Base-by-base conservation (phyloP, 2,113 vertebrate genomes). In the Reinhardtius hippoglossoides region DNA sequence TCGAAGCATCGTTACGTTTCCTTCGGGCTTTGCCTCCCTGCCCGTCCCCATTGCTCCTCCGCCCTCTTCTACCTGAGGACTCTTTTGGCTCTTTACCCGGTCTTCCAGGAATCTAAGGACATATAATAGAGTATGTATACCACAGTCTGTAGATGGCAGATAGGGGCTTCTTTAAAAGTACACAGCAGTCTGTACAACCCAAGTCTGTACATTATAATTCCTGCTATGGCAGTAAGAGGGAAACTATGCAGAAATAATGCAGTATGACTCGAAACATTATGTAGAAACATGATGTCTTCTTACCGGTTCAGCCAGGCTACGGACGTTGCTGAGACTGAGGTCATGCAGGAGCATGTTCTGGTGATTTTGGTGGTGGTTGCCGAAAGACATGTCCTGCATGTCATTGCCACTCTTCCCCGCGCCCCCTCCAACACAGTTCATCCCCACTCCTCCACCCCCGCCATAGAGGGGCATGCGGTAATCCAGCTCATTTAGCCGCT, bases 11-110 rank as follows among this genome's bases (percentile, higher is more conserved):
- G 3, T 93, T 95, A 13, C 96, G 95, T 95, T 98, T 98, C 91
- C 96, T 94, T 94, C 97, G 94, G 92, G 95, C 94, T 95, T 98
- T 98, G 90, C 95, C 95, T 94, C 97, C 97, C 94, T 96, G 95
- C 91, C 96, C 96, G 75, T 98, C 97, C 83, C 97, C 94, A 88
- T 97, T 98, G 94, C 93, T 95, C 93, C 96, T 95, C 88, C 96
- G 96, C 37, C 94, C 95, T 95, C 96, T 96, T 94, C 96, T 96
- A 89, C 95, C 95, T 59, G 94, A 93, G 37, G 94, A 94, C 76
- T 96, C 96, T 95, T 97, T 98, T 90, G 96, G 93, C 81, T 95
- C 94, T 90, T 95, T 96, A 63, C 81, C 88, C 67, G 88, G 81
- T 92, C 94, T 92, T 80, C 82, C 92, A 64, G 94, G 90, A 72